phyloP scores from a whole-genome alignment of 2,113 vertebrate species.

The Dipodomys ordii region DNA sequence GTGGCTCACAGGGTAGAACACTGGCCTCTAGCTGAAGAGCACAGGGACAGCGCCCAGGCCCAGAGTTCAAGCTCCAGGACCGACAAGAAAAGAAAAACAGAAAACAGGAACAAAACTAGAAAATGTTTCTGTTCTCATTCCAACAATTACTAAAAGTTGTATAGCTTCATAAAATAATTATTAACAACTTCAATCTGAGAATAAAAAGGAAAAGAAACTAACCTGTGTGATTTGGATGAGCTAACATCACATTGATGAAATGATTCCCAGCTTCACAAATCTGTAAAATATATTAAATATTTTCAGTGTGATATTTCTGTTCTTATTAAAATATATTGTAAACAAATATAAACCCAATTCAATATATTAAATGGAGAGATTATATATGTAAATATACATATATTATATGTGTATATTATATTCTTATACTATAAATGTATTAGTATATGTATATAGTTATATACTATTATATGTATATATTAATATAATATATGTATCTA shows the following conservation, averaged over 20 bases:
- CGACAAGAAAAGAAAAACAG: background rate
- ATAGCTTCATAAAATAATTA: background rate
- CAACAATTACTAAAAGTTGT: background rate
- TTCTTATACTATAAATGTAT: too few relatives aligned
- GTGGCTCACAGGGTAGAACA: too few relatives aligned
- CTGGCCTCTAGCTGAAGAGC: too few relatives aligned
- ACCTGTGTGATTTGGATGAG: slow-evolving; percentile 87
- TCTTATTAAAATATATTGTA: background rate
- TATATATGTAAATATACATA: background rate
- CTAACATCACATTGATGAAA: slow-evolving; percentile 88
- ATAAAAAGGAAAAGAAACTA: slow-evolving; percentile 73
- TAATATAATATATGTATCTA: background rate
- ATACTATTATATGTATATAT: too few relatives aligned
- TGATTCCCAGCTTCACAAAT: slow-evolving; percentile 91
- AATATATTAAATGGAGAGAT: background rate
- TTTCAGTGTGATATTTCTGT: slow-evolving; percentile 2
- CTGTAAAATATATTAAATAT: slow-evolving; percentile 83
- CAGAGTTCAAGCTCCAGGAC: too few relatives aligned
- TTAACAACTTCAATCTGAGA: slow-evolving; percentile 14
- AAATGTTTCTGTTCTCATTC: background rate
- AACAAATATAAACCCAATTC: background rate
- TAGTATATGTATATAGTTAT: background rate
- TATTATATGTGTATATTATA: background rate
- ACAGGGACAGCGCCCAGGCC: too few relatives aligned
- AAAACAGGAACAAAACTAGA: background rate